phyloP scores from a whole-genome alignment of 1,140 invertebrate species.

The Drosophila ambigua region DNA sequence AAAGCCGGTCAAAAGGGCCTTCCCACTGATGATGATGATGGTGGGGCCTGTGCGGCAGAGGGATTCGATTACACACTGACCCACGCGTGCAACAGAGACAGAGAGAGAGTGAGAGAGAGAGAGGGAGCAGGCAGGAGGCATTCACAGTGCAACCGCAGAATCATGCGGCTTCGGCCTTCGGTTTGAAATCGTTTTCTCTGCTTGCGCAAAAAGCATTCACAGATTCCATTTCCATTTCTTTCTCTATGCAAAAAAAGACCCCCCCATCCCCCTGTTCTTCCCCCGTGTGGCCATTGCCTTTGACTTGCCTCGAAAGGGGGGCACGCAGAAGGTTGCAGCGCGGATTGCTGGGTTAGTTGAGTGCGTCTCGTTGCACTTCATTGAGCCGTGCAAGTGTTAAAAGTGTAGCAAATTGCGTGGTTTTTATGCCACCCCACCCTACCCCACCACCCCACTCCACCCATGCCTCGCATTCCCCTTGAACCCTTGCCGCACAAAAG shows the following conservation, averaged over 20 bases:
- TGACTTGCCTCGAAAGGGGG: slow-evolving; percentile 37
- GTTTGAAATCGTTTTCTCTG: slow-evolving; percentile 51
- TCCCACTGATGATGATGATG: too few relatives aligned
- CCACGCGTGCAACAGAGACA: slow-evolving; percentile 16
- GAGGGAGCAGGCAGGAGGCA: not conserved
- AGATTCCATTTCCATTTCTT: slow-evolving; percentile 32
- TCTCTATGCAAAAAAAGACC: not conserved
- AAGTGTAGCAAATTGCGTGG: slow-evolving; percentile 79
- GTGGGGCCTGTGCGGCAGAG: slow-evolving; percentile 34
- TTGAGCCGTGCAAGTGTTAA: slow-evolving; percentile 80
- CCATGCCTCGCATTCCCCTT: too few relatives aligned
- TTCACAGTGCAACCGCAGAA: slow-evolving; percentile 46
- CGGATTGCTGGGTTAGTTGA: slow-evolving; percentile 38
- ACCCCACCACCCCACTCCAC: too few relatives aligned
- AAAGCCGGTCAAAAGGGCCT: slow-evolving; percentile 47
- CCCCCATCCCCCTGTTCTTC: not conserved
- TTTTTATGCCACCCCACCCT: slow-evolving; percentile 49
- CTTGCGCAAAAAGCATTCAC: slow-evolving; percentile 47
- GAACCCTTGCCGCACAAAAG: too few relatives aligned
- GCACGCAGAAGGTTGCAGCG: slow-evolving; percentile 7
- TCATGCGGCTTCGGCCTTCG: slow-evolving; percentile 55
- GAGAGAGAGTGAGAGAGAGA: not conserved
- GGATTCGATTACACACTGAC: slow-evolving; percentile 76
- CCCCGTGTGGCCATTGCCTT: slow-evolving; percentile 46
- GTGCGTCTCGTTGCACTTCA: slow-evolving; percentile 75